These are phyloP conservation scores for Drosophila birchii DNA, from an alignment of 2,888 invertebrate species.

Conservation along the genomic window DNA sequence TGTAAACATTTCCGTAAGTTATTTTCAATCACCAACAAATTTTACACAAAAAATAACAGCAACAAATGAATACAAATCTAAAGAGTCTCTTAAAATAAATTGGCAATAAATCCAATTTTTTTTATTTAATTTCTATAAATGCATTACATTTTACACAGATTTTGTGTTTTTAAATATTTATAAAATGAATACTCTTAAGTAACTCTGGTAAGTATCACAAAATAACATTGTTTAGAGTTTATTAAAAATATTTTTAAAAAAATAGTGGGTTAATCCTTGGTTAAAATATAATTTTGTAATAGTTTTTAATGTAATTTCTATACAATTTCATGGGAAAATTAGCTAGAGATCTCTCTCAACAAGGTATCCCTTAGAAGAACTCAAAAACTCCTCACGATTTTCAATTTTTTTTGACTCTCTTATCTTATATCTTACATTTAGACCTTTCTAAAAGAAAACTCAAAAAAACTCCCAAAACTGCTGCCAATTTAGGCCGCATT, in stretches of 20 bases:
- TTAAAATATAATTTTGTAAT: not conserved
- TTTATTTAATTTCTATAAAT: not conserved
- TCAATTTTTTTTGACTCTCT: too few relatives aligned
- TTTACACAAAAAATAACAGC: not conserved
- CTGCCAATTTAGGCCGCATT: not conserved
- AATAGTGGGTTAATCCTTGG: not conserved
- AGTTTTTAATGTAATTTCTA: not conserved
- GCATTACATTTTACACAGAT: accelerated
- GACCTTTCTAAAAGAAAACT: not conserved
- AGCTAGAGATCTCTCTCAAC: too few relatives aligned
- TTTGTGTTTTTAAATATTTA: not conserved
- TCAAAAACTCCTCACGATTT: not conserved
- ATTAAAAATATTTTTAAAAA: not conserved
- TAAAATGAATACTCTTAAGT: not conserved
- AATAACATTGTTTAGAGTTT: not conserved
- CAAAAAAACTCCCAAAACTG: not conserved
- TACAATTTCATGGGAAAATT: too few relatives aligned
- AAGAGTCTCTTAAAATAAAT: too few relatives aligned
- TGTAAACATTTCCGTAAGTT: slow-evolving; percentile 2
- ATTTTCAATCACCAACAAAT: not conserved
- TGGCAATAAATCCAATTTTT: too few relatives aligned
- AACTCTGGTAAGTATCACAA: not conserved
- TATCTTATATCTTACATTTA: too few relatives aligned
- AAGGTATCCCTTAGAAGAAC: not conserved
- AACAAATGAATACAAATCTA: not conserved